Base-by-base conservation (phyloP, 2,113 vertebrate genomes). In the Smithornis capensis region DNA sequence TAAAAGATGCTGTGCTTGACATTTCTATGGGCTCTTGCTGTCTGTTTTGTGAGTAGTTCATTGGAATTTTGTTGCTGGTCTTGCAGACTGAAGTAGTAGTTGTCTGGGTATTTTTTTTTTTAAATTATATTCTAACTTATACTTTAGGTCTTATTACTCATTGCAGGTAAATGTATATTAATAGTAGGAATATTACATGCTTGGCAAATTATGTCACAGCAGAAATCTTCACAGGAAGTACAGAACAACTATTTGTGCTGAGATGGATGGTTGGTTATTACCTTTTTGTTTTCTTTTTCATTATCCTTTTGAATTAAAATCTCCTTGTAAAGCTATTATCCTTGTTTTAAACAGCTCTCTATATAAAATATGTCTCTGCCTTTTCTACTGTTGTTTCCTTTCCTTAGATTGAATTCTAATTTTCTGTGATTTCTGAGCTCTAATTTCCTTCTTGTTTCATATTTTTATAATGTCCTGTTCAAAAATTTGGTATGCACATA, bases 241-340 rank as follows among this genome's bases (percentile, higher is more conserved):
- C 60, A 90, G 88, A 91, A 68, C 77, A 89, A 59, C 60, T 94
- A 53, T 75, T 92, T 94, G 44, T 89, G 69, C 79, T 53, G 76
- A 93, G 90, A 83, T 90, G 70, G 40, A 87, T 92, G 76, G 60
- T 84, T 84, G 57, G 64, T 93, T 92, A 95, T 90, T 93, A 78
- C 50, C 77, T 75, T 89, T 91, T 89, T 95, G 83, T 92, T 96
- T 95, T 90, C 83, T 64, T 94, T 95, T 92, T 93, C 80, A 93
- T 92, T 94, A 92, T 93, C 73, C 73, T 87, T 75, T 71, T 90
- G 93, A 91, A 95, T 97, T 90, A 93, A 94, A 81, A 90, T 73
- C 80, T 75, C 50, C 55, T 88, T 82, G 69, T 57, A 93, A 96
- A 96, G 83, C 56, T 53, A 89, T 96, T 96, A 93, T 88, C 82